These are phyloP conservation scores for Scartelaos histophorus DNA, from an alignment of 2,113 vertebrate genomes.

Conservation along the genomic window DNA sequence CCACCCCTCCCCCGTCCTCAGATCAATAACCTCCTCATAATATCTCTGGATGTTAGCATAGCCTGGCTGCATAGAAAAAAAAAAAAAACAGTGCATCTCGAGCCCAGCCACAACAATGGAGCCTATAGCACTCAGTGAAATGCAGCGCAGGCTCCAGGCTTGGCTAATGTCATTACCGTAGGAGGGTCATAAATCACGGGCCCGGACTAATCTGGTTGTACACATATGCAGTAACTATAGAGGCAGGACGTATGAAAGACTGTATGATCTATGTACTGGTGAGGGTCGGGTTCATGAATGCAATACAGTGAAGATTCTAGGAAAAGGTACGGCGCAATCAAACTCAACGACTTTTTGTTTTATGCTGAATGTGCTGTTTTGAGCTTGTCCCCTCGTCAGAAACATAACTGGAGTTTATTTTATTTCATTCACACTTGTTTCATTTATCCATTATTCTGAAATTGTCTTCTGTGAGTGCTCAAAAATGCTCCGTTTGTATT, in stretches of 20 bases:
- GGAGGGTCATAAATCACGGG: constrained; percentile 9
- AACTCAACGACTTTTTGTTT: no score
- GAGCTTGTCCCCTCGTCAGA: no score
- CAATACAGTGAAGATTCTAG: no score
- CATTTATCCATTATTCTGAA: no score
- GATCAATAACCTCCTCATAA: constrained; percentile 60
- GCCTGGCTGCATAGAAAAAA: constrained; percentile 28
- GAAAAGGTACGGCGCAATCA: no score
- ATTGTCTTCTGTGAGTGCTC: no score
- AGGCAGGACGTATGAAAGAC: background rate
- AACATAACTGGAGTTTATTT: no score
- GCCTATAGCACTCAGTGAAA: constrained; percentile 24
- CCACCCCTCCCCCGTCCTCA: constrained; percentile 42
- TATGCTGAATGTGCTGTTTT: no score
- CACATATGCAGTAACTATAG: background rate
- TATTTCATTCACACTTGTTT: no score
- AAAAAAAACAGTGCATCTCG: constrained; percentile 7
- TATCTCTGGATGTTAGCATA: background rate
- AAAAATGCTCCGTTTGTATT: no score
- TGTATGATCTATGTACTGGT: background rate
- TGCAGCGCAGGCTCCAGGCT: background rate
- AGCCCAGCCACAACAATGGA: constrained; percentile 26
- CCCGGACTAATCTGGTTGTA: background rate
- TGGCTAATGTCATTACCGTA: constrained; percentile 28
- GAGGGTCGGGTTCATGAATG: no score